Percentiles rank a stretch among this genome's conserved stretches.
phyloP scores from a whole-genome alignment of 2,888 invertebrate genomes.

The Chrysomela aeneicollis region DNA sequence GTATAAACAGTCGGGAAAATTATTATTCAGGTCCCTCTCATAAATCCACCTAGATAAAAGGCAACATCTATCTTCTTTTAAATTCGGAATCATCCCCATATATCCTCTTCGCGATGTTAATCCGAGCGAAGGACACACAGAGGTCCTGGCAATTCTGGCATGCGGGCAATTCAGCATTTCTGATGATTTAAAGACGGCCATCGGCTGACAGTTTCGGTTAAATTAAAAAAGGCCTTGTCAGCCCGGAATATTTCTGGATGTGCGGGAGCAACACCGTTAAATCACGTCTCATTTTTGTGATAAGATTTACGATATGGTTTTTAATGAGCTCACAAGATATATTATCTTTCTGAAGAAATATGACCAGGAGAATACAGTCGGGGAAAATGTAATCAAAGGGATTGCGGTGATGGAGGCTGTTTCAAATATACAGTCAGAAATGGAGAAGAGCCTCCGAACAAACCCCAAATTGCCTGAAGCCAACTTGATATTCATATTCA shows the following conservation, averaged over 20 bases:
- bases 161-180: slow-evolving; percentile 56
- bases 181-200: slow-evolving; percentile 59
- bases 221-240: slow-evolving; percentile 54
- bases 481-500: too few relatives aligned
- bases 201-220: slow-evolving; percentile 47
- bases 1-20: slow-evolving; percentile 46
- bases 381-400: too few relatives aligned
- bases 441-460: too few relatives aligned
- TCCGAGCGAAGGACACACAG: slow-evolving; percentile 51
- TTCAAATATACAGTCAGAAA: too few relatives aligned
- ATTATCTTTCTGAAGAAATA: slow-evolving; percentile 29
- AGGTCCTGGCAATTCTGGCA: slow-evolving; percentile 41
- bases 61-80: slow-evolving; percentile 62
- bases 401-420: too few relatives aligned
- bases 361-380: too few relatives aligned
- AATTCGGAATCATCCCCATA: slow-evolving; percentile 59
- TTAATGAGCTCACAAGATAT: slow-evolving; percentile 34
- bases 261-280: slow-evolving; percentile 39
- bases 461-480: too few relatives aligned
- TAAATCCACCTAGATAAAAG: slow-evolving; percentile 61
- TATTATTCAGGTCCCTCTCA: slow-evolving; percentile 59
- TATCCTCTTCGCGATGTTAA: slow-evolving; percentile 59
- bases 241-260: slow-evolving; percentile 34
- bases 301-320: slow-evolving; percentile 33
- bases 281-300: slow-evolving; percentile 34